These are phyloP conservation scores for Mimachlamys varia DNA, from an alignment of 2,888 invertebrate species.

Conservation along the genomic window DNA sequence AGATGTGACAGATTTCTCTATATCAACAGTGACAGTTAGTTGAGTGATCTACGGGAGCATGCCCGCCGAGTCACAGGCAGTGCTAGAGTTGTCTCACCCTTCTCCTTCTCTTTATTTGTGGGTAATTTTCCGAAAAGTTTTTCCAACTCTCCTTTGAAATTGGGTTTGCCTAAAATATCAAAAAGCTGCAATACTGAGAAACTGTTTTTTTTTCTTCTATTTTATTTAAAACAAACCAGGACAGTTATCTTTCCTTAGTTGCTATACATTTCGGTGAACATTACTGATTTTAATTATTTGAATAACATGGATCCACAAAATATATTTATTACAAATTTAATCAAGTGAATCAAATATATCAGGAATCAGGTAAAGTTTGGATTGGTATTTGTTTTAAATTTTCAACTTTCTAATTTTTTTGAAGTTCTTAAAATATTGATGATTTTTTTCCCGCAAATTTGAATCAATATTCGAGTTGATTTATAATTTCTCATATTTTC, in stretches of 20 bases:
- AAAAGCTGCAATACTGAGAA: neutral
- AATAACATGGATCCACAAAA: no score
- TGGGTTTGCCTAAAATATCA: constrained; percentile 45
- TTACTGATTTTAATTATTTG: no score
- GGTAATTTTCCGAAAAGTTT: constrained; percentile 52
- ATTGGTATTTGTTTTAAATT: no score
- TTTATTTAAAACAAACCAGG: neutral
- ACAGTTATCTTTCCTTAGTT: neutral
- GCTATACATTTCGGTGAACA: no score
- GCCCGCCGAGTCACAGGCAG: neutral
- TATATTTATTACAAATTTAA: no score
- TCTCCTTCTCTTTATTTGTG: constrained; percentile 47
- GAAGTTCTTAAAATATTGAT: no score
- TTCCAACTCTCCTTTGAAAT: constrained; percentile 46
- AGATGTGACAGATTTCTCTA: neutral
- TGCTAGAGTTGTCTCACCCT: constrained; percentile 40
- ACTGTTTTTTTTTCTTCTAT: neutral
- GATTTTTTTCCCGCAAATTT: no score
- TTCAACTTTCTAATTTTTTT: no score
- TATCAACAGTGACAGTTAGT: neutral
- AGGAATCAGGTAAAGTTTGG: no score
- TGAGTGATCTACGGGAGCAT: neutral
- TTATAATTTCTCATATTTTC: neutral
- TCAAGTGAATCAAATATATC: no score
- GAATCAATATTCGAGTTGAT: no score